A percentile compares a stretch with the other conserved stretches of the same genome.
Conservation (phyloP, 2,797 vertebrate species). For the Sebastes wilsoni region DNA sequence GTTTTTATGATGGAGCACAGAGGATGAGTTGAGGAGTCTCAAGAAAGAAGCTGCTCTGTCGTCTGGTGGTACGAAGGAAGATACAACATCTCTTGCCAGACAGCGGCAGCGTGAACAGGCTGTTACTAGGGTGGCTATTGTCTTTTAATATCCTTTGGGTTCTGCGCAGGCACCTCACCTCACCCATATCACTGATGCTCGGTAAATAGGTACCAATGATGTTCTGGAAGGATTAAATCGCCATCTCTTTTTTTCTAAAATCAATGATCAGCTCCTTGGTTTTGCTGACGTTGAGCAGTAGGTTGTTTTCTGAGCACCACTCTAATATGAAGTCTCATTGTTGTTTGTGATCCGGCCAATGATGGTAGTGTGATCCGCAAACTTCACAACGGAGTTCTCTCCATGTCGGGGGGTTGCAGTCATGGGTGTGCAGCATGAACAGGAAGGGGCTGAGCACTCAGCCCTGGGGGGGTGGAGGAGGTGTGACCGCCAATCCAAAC, state of each 20-base stretch:
- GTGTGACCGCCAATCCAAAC: background rate
- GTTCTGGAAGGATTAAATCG: background rate
- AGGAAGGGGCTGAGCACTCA: background rate
- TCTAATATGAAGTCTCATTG: no score
- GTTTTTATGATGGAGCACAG: no score
- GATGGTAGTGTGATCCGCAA: background rate
- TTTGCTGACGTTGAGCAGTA: background rate
- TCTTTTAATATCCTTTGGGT: background rate
- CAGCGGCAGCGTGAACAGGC: no score
- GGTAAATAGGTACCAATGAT: background rate
- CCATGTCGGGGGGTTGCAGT: background rate
- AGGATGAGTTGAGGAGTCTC: no score
- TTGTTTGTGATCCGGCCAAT: background rate
- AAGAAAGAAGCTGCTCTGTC: no score
- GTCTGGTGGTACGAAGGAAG: fast-evolving
- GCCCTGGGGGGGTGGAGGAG: background rate
- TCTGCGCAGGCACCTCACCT: background rate
- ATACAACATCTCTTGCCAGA: no score
- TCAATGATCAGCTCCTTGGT: background rate
- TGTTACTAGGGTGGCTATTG: background rate
- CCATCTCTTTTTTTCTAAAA: background rate
- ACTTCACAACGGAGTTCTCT: background rate
- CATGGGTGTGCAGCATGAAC: background rate
- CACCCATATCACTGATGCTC: background rate
- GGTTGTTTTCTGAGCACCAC: background rate